Percentiles rank a stretch among this genome's conserved stretches.
phyloP scores from a whole-genome alignment of 2,113 vertebrate genomes.

The Oplegnathus fasciatus region DNA sequence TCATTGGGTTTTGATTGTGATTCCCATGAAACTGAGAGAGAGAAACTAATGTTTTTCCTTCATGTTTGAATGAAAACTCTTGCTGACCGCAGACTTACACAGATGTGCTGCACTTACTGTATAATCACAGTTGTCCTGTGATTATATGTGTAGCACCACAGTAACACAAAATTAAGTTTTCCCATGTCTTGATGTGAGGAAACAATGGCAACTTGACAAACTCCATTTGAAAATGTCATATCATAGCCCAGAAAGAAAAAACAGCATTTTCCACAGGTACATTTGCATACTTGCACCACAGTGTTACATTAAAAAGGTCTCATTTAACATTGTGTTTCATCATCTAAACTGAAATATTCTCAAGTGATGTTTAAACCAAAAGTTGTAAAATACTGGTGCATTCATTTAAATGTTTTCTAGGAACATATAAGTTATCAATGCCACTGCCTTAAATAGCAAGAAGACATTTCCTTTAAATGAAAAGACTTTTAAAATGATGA shows the following conservation, averaged over 20 bases:
- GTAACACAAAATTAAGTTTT: conserved; percentile 64
- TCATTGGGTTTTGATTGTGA: conserved; percentile 52
- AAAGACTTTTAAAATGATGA: background rate
- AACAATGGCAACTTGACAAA: conserved; percentile 54
- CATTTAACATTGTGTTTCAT: conserved; percentile 4
- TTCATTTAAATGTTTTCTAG: conserved; percentile 18
- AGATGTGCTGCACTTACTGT: conserved; percentile 60
- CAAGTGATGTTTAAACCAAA: conserved; percentile 7
- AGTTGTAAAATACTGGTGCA: conserved; percentile 5
- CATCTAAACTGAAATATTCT: background rate
- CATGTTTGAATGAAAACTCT: conserved; percentile 61
- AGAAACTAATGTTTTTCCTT: conserved; percentile 60
- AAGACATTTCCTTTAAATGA: background rate
- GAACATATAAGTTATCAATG: background rate
- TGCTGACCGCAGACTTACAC: conserved; percentile 63
- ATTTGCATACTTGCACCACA: conserved; percentile 17
- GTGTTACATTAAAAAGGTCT: background rate
- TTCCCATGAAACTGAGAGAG: conserved; percentile 43
- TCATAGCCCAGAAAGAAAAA: conserved; percentile 10
- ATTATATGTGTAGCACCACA: conserved; percentile 66
- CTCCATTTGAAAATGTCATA: conserved; percentile 51
- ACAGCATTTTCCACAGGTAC: conserved; percentile 17
- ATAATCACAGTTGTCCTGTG: conserved; percentile 75
- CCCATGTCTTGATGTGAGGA: conserved; percentile 62
- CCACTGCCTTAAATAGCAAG: background rate